Evolutionary conservation across 2,113 vertebrate species (phyloP).

Genomic region (Isichthys henryi): DNA sequence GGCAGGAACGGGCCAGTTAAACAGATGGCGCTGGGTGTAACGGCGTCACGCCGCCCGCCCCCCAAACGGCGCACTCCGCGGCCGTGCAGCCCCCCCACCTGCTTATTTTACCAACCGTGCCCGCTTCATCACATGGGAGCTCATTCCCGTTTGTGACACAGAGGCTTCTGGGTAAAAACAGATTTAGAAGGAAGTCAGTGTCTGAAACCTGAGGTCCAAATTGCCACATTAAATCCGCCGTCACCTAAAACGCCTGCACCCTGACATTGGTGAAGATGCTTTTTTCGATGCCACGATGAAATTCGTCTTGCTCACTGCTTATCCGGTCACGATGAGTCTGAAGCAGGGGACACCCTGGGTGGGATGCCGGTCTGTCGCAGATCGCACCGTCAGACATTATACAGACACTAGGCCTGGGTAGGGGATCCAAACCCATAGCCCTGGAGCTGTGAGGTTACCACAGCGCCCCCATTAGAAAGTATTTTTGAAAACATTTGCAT

Average conservation of each 20-base stretch:
- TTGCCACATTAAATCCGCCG: neutral
- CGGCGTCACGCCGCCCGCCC: constrained; percentile 20
- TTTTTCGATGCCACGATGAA: neutral
- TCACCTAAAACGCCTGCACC: neutral
- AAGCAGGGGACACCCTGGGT: neutral
- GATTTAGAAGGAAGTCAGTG: neutral
- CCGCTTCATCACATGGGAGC: neutral
- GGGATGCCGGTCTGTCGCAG: neutral
- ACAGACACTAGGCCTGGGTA: neutral
- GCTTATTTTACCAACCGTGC: neutral
- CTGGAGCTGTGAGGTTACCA: neutral
- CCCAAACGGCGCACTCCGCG: neutral
- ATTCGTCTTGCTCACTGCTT: neutral
- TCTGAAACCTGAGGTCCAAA: neutral
- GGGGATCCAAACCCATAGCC: neutral
- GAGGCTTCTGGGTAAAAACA: neutral
- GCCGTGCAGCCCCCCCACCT: neutral
- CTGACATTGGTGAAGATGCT: neutral
- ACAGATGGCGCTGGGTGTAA: constrained; percentile 50
- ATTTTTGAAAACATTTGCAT: neutral
- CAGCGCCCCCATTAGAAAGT: neutral
- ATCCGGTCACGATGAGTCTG: neutral
- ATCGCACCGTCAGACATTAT: neutral
- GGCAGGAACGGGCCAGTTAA: constrained; percentile 46
- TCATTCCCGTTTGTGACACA: neutral